Base-by-base conservation (phyloP, 2,888 invertebrate genomes). In the Anthophora plumipes region DNA sequence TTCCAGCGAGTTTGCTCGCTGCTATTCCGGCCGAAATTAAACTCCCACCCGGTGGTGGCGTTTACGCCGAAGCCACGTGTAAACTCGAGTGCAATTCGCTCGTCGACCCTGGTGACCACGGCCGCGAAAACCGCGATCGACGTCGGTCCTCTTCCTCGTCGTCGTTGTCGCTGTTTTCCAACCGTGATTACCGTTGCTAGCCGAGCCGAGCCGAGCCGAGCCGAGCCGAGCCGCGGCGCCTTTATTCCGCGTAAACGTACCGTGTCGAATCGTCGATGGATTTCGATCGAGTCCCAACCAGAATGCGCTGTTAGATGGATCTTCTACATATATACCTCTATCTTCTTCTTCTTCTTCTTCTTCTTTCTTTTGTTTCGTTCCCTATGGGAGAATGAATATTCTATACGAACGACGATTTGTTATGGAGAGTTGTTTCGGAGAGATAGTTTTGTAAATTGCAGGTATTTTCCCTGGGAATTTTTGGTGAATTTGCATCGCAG, bases 21-120 rank as follows among this genome's bases (percentile, higher is more conserved):
- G 70, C 71, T 74, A 85, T 88, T 87, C 85, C 80, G 84, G 83
- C 85, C 85, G 86, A 85, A 90, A 90, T 90, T 89, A 90, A 90
- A 90, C 87, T 86, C 83, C 84, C 75, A 61, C 61, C 64, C 31
- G 59, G 31, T 31, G 69, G 74, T 63, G 72, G 60, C 77, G 77
- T 86, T 86, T 84, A 75, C 84, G 78, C 63, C 78, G 64, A 55
- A 66, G 69, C 84, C 80, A 75, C 78, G 76, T 76, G 76, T 82
- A 85, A 83, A 85, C 61, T 76, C 81, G 55, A 60, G 66, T 31
- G 73, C 69, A 31, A 55, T 59, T 68, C 60, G 52, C 52, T 39
- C 75, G 74, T 48, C 52, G 73, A 61, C 67, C 69, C 54, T n/a
- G 31, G 61, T 74, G 69, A 66, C 61, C 67, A 73, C 57, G 64